A percentile compares a stretch with the other conserved stretches of the same genome.
phyloP scores from a whole-genome alignment of 2,797 vertebrate genomes.

The Scomberomorus guttatus region DNA sequence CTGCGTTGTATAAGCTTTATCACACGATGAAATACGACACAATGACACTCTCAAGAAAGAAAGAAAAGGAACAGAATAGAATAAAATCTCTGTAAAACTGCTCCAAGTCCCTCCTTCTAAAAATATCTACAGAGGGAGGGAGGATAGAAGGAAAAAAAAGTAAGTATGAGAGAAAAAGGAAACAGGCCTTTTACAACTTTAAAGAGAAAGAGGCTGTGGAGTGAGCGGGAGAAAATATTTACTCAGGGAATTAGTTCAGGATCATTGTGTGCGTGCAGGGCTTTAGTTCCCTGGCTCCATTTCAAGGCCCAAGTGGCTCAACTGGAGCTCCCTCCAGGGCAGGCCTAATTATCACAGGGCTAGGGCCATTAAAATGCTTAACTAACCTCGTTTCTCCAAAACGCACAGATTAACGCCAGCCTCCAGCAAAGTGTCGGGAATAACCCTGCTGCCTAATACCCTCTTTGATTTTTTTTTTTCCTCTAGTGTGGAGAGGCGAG shows the following conservation, averaged over 20 bases:
- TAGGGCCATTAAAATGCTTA: conserved; percentile 99
- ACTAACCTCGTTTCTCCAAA: conserved; percentile 98
- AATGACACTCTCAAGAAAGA: conserved; percentile 45
- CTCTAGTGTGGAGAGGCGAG: conserved; percentile 76
- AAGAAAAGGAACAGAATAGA: conserved; percentile 30
- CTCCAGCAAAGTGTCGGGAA: conserved; percentile 92
- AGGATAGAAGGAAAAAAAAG: conserved; percentile 31
- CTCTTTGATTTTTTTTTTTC: conserved; percentile 92
- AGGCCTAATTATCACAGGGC: conserved; percentile 99
- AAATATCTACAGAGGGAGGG: conserved; percentile 73
- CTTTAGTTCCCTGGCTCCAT: conserved; percentile 96
- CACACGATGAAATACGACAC: conserved; percentile 29
- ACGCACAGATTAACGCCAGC: conserved; percentile 96
- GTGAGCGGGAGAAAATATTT: conserved; percentile 99
- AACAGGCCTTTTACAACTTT: conserved; percentile 87
- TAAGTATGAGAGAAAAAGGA: conserved; percentile 64
- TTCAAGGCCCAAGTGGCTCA: conserved; percentile 98
- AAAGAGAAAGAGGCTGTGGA: conserved; percentile 95
- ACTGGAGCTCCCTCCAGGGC: conserved; percentile 96
- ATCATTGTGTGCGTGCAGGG: conserved; percentile 95
- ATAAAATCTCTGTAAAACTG: conserved; percentile 60
- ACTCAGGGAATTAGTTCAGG: conserved; percentile 99
- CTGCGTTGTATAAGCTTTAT: conserved; percentile 42
- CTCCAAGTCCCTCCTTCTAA: conserved; percentile 66
- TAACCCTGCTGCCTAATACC: conserved; percentile 96